A percentile compares a stretch with the other conserved stretches of the same genome.
Evolutionary conservation across 2,797 vertebrate genomes (phyloP).

Genomic region (Lutjanus argentimaculatus): DNA sequence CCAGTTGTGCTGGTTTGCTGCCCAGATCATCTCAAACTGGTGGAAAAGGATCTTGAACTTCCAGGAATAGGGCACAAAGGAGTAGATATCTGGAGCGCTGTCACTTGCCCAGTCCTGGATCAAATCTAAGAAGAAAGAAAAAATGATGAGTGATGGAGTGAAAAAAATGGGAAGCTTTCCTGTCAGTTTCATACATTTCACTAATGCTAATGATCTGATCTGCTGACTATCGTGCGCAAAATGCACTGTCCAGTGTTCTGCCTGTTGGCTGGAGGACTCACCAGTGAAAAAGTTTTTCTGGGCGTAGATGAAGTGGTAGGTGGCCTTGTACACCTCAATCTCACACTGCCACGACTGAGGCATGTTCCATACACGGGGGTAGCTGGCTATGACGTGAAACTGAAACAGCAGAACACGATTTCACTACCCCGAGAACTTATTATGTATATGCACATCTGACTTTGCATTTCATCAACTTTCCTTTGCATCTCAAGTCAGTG

Average conservation of each 20-base stretch:
- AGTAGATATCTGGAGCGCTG: constrained; percentile 96
- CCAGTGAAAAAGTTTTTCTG: constrained; percentile 99
- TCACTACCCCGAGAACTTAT: neutral
- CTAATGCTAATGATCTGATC: neutral
- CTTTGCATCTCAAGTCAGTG: neutral
- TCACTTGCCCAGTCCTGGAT: constrained; percentile 99
- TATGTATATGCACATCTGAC: neutral
- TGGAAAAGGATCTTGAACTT: constrained; percentile 98
- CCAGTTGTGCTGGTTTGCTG: constrained; percentile 99
- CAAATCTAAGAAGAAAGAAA: constrained; percentile 87
- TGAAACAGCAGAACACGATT: constrained; percentile 57
- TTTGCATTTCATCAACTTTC: neutral
- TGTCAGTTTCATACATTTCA: neutral
- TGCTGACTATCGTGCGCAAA: neutral
- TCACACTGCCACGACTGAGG: constrained; percentile 98
- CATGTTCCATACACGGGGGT: constrained; percentile 98
- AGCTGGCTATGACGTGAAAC: constrained; percentile 98
- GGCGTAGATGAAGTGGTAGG: constrained; percentile 98
- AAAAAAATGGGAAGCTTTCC: neutral
- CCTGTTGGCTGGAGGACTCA: constrained; percentile 67
- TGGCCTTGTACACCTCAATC: constrained; percentile 98
- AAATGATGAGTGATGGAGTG: neutral
- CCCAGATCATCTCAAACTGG: constrained; percentile 99
- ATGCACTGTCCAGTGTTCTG: neutral
- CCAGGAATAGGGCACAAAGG: constrained; percentile 98